Conservation (phyloP, 1,140 invertebrate species). For the fruit fly (Drosophila melanogaster) region DNA sequence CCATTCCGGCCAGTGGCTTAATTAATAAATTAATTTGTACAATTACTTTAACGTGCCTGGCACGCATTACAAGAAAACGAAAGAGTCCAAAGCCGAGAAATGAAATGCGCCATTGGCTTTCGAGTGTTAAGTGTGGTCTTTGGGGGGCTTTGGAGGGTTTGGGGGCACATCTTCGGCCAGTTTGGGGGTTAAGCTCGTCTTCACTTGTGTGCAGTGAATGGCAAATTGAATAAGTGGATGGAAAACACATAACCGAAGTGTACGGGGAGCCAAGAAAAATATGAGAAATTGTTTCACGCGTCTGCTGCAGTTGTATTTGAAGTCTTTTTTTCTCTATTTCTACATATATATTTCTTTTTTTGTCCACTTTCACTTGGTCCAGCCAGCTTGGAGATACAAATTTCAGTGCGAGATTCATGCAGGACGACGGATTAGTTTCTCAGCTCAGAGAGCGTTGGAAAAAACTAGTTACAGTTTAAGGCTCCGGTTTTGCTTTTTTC, state of each 20-base stretch:
- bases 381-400: conserved; percentile 25
- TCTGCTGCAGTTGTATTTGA: conserved; percentile 59
- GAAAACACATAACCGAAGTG: conserved; percentile 50
- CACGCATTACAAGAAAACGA: conserved; percentile 53
- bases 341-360: conserved; percentile 1
- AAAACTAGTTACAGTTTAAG: conserved; percentile 81
- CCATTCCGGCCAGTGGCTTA: conserved; percentile 19
- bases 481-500: conserved; percentile 26
- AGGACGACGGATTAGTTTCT: conserved; percentile 65
- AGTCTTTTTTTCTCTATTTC: conserved; percentile 15
- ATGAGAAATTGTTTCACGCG: conserved; percentile 76
- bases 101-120: conserved; percentile 73
- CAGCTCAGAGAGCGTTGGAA: conserved; percentile 18
- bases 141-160: not conserved
- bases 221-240: conserved; percentile 77
- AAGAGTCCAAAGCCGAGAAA: conserved; percentile 40
- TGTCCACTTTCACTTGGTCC: conserved; percentile 73
- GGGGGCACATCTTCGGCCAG: not conserved
- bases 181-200: conserved; percentile 25
- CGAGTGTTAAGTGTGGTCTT: conserved; percentile 3
- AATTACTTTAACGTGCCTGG: conserved; percentile 44
- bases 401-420: conserved; percentile 24
- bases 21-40: conserved; percentile 50
- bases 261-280: conserved; percentile 50
- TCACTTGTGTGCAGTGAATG: conserved; percentile 74